Base-by-base conservation (phyloP, 1,140 invertebrate genomes). In the Penaeus indicus region DNA sequence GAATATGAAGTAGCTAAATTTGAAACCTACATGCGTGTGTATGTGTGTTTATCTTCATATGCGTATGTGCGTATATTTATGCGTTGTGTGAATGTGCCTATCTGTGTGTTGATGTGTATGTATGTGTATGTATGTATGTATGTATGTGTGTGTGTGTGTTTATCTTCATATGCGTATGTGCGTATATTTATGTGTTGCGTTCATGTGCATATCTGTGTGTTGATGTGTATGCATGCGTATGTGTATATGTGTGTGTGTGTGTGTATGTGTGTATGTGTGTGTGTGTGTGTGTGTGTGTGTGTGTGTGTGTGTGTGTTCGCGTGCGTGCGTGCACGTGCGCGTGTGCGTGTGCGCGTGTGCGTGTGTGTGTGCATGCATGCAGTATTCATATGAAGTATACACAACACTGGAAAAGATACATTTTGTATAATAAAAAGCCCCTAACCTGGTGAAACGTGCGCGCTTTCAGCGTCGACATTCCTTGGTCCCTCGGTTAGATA, bases 121-220 rank as follows among this genome's bases (percentile, higher is more conserved):
- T 72, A 18, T 72, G 38, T 72, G 38, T 72, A 1, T 22, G 16
- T 72, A 25, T 72, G 38, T 25, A 25, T 72, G 16, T 4, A 4
- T 72, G n/a, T 72, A 4, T 72, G n/a, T 72, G n/a, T 72, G n/a
- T 72, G n/a, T n/a, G 38, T 72, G n/a, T 72, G n/a, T n/a, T 27
- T 72, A 72, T 72, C 18, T 72, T 2, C n/a, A n/a, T 72, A 72
- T 72, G n/a, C 8, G 32, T 72, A 72, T 72, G n/a, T 72, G n/a
- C n/a, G 32, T 72, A 72, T 72, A 72, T 72, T 22, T 72, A 72
- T n/a, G n/a, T n/a, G n/a, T 16, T 72, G n/a, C 8, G n/a, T n/a
- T 22, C 22, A 81, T 81, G 60, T 81, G 60, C 25, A 81, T 81
- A 81, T 81, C 60, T 72, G n/a, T 72, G n/a, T 72, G n/a, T 72